Percentiles rank a stretch among this genome's conserved stretches.
These are phyloP conservation scores for Dysmachus trigonus DNA, from an alignment of 2,888 invertebrate species.

Conservation along the genomic window DNA sequence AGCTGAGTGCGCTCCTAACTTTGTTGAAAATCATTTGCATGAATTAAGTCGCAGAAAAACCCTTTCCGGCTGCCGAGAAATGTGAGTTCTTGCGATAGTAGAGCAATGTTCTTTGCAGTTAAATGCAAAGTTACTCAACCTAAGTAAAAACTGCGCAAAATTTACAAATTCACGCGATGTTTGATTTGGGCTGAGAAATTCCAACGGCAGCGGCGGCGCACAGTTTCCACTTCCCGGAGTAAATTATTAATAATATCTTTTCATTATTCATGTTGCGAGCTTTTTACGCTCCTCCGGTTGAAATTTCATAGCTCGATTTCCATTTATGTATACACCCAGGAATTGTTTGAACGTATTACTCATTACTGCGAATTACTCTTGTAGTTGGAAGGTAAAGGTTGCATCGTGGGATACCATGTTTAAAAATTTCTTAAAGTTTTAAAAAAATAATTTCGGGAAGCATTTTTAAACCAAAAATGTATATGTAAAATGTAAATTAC, in stretches of 20 bases:
- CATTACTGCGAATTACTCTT: background rate
- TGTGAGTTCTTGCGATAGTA: background rate
- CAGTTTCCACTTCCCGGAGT: background rate
- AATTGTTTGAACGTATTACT: background rate
- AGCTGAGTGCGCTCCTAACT: conserved; percentile 5
- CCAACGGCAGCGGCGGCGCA: background rate
- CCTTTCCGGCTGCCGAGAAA: background rate
- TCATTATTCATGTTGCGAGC: background rate
- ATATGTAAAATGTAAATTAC: no score
- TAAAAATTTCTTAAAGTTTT: no score
- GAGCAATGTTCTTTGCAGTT: background rate
- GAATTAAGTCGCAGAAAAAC: conserved; percentile 10
- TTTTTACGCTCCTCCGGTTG: background rate
- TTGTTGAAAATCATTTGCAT: conserved; percentile 17
- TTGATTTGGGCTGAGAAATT: background rate
- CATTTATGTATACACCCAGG: background rate
- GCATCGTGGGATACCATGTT: background rate
- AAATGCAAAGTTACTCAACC: conserved; percentile 12
- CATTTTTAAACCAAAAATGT: no score
- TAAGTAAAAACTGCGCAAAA: background rate
- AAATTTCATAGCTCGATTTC: background rate
- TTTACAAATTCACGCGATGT: conserved; percentile 2
- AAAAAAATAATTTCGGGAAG: no score
- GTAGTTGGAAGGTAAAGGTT: background rate
- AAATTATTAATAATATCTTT: background rate